Conservation (phyloP, 2,888 invertebrate genomes). For the Ectobius pallidus region DNA sequence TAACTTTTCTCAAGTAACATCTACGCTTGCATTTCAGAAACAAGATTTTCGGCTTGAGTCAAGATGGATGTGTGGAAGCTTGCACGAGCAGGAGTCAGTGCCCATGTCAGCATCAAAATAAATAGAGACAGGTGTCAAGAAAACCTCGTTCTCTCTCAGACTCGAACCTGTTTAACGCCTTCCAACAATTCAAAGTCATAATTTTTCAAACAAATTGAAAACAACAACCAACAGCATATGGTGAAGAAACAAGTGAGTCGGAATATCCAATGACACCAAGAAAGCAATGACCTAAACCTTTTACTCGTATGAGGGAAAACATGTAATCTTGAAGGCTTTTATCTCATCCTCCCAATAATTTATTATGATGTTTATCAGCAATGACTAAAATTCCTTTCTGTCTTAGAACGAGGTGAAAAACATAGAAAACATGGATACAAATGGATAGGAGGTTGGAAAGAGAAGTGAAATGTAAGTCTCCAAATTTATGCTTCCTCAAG, state of each 20-base stretch:
- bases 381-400: conserved; percentile 24
- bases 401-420: conserved; percentile 2
- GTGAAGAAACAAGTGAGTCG: too few relatives aligned
- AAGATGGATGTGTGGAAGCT: too few relatives aligned
- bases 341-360: conserved; percentile 28
- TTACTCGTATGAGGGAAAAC: not conserved
- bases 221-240: too few relatives aligned
- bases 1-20: too few relatives aligned
- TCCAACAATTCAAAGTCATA: not conserved
- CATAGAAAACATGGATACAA: not conserved
- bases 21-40: too few relatives aligned
- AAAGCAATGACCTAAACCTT: conserved; percentile 3
- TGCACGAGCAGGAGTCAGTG: too few relatives aligned
- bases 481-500: conserved; percentile 24
- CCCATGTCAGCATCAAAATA: not conserved
- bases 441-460: not conserved
- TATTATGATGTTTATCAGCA: conserved; percentile 35
- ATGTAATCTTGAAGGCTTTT: conserved; percentile 17
- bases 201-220: not conserved
- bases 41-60: too few relatives aligned
- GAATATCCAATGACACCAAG: not conserved
- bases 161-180: not conserved
- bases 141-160: not conserved
- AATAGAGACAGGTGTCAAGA: conserved; percentile 9
- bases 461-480: not conserved